Base-by-base conservation (phyloP, 2,797 vertebrate species). In the Rhabdophis nuchalis region DNA sequence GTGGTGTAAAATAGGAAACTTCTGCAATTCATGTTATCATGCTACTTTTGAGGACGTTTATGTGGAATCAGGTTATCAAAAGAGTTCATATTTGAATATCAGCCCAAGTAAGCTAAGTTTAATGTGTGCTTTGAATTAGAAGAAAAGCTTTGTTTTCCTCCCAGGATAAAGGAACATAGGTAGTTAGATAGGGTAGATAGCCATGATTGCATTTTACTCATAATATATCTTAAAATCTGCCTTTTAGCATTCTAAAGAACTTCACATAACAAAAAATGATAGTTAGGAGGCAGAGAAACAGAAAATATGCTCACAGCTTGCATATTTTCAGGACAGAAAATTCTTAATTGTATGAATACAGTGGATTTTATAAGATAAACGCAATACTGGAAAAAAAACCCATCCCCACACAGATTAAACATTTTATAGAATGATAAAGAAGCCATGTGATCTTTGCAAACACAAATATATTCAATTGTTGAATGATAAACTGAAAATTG, bases 351-450 rank as follows among this genome's bases (percentile, higher is more conserved):
- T 77, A 18, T 4, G 32, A 90, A 60, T 56, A 50, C 1, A 29
- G 10, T n/a, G 57, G 23, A 32, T 0, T 0, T 4, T 36, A 56
- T 5, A 85, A 85, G 13, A 4, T 0, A 2, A 0, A 1, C 0
- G 85, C 32, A 88, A 20, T 13, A 58, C 41, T 56, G 32, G n/a
- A n/a, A 6, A 27, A 16, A n/a, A 6, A 68, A 56, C 27, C 92
- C n/a, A 58, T 18, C 20, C 57, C 2, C 29, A 85, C 1, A 5
- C 16, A 36, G 32, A 60, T 6, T 9, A 90, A 87, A 92, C 86
- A 0, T 88, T 94, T 1, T 61, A 12, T 0, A 1, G 0, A 57
- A n/a, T 27, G 89, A 93, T 91, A 46, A 58, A 93, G 85, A 1
- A 88, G 86, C 0, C 54, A 6, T 77, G 32, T 16, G 9, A 56